Conservation (phyloP, 2,888 invertebrate species). For the Tanypteryx hageni region DNA sequence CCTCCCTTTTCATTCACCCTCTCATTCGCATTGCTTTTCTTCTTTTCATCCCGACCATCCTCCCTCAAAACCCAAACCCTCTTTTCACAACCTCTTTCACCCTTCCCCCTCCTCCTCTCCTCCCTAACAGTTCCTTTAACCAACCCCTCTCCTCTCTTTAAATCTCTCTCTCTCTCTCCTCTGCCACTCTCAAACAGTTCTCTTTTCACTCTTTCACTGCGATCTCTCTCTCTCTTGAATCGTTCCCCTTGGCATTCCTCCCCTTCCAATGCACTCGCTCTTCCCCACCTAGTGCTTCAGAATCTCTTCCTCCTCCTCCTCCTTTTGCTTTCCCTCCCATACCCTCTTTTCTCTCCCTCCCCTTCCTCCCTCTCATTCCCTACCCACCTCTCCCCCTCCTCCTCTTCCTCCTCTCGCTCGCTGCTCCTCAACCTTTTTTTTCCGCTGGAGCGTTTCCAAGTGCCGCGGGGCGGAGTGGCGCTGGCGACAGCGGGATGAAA, state of each 20-base stretch:
- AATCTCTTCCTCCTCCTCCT: neutral
- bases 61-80: neutral
- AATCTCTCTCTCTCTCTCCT: neutral
- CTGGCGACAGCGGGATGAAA: constrained; percentile 58
- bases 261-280: neutral
- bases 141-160: neutral
- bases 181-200: constrained; percentile 36
- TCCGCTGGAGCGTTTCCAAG: constrained; percentile 54
- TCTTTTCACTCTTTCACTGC: constrained; percentile 42
- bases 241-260: constrained; percentile 43
- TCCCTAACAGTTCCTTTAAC: neutral
- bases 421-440: constrained; percentile 33
- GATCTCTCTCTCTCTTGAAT: constrained; percentile 21
- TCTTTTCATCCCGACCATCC: neutral
- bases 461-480: constrained; percentile 62
- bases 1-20: neutral
- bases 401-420: neutral
- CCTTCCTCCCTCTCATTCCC: neutral
- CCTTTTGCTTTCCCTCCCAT: neutral
- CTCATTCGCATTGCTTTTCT: neutral
- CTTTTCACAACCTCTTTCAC: neutral
- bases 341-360: neutral
- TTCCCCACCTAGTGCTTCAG: neutral
- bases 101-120: neutral
- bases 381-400: neutral